These are phyloP conservation scores for Aplodontia rufa DNA, from an alignment of 2,113 vertebrate genomes.

Conservation along the genomic window DNA sequence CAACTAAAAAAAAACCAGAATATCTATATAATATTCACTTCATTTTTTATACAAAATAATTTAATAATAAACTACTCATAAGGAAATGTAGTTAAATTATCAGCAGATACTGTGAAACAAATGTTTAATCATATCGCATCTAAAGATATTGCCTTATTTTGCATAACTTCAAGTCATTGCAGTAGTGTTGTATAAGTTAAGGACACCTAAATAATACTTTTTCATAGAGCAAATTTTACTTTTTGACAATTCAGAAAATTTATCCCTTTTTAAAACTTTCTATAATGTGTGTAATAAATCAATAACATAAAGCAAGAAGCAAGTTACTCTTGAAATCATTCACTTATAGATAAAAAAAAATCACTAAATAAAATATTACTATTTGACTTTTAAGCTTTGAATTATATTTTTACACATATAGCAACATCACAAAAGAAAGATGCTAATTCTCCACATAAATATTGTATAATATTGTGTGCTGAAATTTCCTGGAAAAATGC, in stretches of 20 bases:
- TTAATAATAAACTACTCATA: neutral
- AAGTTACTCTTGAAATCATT: conserved; percentile 30
- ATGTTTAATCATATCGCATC: neutral
- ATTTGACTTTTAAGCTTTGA: conserved; percentile 46
- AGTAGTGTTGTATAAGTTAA: neutral
- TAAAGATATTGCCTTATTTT: neutral
- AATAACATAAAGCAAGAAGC: conserved; percentile 59
- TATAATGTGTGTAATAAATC: conserved; percentile 31
- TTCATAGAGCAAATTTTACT: too few relatives aligned
- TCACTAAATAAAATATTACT: conserved; percentile 61
- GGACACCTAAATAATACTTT: neutral
- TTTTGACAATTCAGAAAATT: too few relatives aligned
- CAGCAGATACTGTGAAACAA: neutral
- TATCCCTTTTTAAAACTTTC: neutral
- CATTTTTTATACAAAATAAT: neutral
- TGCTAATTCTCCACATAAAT: neutral
- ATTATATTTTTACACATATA: neutral
- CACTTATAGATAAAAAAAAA: conserved; percentile 62
- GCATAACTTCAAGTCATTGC: neutral
- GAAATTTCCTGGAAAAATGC: neutral
- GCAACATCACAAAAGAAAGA: neutral
- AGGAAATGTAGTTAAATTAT: neutral
- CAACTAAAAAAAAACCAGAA: too few relatives aligned
- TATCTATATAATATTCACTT: too few relatives aligned
- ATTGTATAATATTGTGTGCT: neutral